phyloP scores from a whole-genome alignment of 2,888 invertebrate genomes.

The Tholera decimalis region DNA sequence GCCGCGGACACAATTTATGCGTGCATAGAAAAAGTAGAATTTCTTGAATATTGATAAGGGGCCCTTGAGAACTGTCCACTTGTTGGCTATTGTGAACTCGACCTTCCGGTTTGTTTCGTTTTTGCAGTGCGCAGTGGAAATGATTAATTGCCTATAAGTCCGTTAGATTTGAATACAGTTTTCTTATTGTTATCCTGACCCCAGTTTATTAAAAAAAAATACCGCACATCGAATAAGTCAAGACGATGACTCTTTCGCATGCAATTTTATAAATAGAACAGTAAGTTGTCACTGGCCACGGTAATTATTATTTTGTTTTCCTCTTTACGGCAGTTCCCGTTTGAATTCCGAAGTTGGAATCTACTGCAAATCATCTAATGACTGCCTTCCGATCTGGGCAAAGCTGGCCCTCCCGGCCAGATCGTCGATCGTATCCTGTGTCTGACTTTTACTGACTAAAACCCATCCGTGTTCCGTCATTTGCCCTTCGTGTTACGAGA shows the following conservation, averaged over 20 bases:
- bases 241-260: slow-evolving; percentile 2
- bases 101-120: slow-evolving; percentile 78
- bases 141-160: slow-evolving; percentile 64
- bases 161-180: slow-evolving; percentile 58
- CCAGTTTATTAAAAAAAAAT: slow-evolving; percentile 20
- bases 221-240: neutral
- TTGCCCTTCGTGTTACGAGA: no score
- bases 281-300: neutral
- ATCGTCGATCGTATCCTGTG: no score
- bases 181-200: slow-evolving; percentile 45
- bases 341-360: no score
- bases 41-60: slow-evolving; percentile 88
- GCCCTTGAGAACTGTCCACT: slow-evolving; percentile 85
- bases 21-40: slow-evolving; percentile 84
- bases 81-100: slow-evolving; percentile 79
- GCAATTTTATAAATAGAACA: slow-evolving; percentile 11
- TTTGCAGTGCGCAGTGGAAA: slow-evolving; percentile 50
- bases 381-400: no score
- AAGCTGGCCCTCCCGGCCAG: no score
- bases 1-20: slow-evolving; percentile 81
- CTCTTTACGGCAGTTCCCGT: no score
- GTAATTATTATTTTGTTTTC: neutral
- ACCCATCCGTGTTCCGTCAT: no score
- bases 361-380: no score
- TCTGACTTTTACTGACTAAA: no score